Evolutionary conservation across 1,140 invertebrate genomes (phyloP), one percentile per base, ranked within the genome.

Genomic region (Hyposmocoma kahamanoa): DNA sequence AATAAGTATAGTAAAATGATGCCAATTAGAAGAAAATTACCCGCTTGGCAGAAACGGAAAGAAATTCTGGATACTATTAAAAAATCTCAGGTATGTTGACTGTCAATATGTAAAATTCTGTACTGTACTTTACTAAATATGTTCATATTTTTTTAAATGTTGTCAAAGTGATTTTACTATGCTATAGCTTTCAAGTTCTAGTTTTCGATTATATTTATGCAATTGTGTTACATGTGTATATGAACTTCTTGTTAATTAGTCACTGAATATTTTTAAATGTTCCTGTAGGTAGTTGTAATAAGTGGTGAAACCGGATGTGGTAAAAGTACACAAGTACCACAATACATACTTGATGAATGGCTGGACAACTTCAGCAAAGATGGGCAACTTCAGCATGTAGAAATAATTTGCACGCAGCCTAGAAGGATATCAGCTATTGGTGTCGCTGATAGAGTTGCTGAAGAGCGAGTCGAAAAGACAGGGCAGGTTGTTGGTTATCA

Each of bases 331-430:
- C 94, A 96, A 88, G 91, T 98, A 17, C 96, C 96, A 1, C 97
- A 98, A 78, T 98, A 93, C 69, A 93, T 98, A 56, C 73, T 98
- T 11, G 95, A 98, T 76, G 87, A 94, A 62, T 96, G 90, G 90
- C 56, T 90, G 4, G 59, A 73, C 0, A 87, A 86, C 42, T 87
- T 81, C 50, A 61, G 65, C 17, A 75, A 80, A 13, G 66, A 68
- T 20, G 75, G 78, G 10, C 71, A 78, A 13, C n/a, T n/a, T n/a
- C 60, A 84, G 10, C 89, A 93, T 58, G 90, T 93, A 26, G 92
- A 94, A 70, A 95, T 98, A 52, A 88, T 98, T 34, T 97, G 96
- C 60, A 98, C 97, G 0, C 96, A 99, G 74, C 97, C 97, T 0
- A 88, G 97, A 44, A 88, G 96, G 56, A 93, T 99, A 63, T 96